These are phyloP conservation scores for Corythaixoides concolor DNA, from an alignment of 2,113 vertebrate species.

Conservation along the genomic window DNA sequence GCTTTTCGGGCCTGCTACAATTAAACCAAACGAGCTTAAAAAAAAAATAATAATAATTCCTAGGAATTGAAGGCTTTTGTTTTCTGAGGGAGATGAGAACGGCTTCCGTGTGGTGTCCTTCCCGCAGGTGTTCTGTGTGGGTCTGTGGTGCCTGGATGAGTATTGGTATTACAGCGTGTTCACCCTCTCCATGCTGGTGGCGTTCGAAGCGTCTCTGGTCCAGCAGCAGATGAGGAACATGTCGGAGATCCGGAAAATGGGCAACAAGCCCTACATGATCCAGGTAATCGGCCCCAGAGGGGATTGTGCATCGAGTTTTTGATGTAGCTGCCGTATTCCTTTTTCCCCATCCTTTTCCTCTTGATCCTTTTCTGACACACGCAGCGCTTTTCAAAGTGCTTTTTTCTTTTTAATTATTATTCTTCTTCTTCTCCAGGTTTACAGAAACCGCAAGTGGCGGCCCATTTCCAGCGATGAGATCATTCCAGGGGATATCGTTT, in stretches of 20 bases:
- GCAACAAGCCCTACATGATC: slow-evolving; percentile 82
- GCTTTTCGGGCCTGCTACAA: background rate
- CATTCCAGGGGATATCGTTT: slow-evolving; percentile 91
- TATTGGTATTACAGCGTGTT: slow-evolving; percentile 99
- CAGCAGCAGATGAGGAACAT: slow-evolving; percentile 98
- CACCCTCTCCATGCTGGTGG: slow-evolving; percentile 96
- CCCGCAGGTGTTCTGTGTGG: slow-evolving; percentile 92
- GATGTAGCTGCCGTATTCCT: background rate
- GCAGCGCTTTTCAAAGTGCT: background rate
- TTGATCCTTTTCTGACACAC: accelerated
- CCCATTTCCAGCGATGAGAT: slow-evolving; percentile 91
- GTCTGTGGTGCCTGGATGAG: slow-evolving; percentile 95
- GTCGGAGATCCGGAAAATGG: slow-evolving; percentile 94
- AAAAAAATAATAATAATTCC: no score
- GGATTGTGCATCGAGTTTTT: no score
- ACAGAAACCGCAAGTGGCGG: slow-evolving; percentile 95
- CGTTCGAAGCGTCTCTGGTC: slow-evolving; percentile 94
- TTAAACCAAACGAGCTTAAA: no score
- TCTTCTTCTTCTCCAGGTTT: slow-evolving; percentile 76
- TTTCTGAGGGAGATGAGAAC: background rate
- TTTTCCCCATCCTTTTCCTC: background rate
- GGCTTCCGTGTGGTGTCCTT: background rate
- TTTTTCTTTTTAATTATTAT: background rate
- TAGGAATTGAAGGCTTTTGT: no score
- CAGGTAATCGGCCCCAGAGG: no score